phyloP scores from a whole-genome alignment of 2,797 vertebrate genomes.

The Myiotriccus ornatus region DNA sequence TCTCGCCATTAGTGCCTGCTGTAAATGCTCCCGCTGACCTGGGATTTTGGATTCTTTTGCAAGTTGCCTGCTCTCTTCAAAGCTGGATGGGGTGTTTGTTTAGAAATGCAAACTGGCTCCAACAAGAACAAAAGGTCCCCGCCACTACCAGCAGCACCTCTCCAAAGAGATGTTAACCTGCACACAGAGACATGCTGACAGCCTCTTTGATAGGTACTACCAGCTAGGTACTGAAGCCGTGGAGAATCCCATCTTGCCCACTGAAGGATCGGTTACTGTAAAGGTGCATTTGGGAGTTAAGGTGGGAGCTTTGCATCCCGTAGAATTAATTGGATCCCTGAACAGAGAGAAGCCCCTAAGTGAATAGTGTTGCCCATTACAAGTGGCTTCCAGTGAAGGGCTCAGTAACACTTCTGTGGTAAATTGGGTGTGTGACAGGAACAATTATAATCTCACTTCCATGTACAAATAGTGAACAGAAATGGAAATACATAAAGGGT shows the following conservation, averaged over 20 bases:
- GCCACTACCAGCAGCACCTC: background rate
- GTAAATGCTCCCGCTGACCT: slow-evolving; percentile 12
- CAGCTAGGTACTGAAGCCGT: background rate
- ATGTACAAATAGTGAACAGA: background rate
- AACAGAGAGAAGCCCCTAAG: background rate
- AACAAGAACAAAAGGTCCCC: background rate
- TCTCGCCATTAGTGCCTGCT: background rate
- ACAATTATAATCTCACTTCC: background rate
- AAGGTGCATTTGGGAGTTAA: background rate
- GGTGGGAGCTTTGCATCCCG: background rate
- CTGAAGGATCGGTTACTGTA: background rate
- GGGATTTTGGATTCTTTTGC: background rate
- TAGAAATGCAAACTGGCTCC: background rate
- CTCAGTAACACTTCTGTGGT: background rate
- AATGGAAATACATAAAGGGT: background rate
- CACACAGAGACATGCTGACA: background rate
- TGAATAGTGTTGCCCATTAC: background rate
- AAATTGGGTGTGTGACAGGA: background rate
- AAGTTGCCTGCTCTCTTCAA: background rate
- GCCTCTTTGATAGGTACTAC: background rate
- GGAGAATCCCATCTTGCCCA: background rate
- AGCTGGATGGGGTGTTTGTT: background rate
- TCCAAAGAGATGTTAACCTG: background rate
- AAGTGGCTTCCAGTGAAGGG: background rate
- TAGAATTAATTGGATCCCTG: background rate